Conservation (phyloP, 2,888 invertebrate genomes). For the Rhorus exstirpatorius region DNA sequence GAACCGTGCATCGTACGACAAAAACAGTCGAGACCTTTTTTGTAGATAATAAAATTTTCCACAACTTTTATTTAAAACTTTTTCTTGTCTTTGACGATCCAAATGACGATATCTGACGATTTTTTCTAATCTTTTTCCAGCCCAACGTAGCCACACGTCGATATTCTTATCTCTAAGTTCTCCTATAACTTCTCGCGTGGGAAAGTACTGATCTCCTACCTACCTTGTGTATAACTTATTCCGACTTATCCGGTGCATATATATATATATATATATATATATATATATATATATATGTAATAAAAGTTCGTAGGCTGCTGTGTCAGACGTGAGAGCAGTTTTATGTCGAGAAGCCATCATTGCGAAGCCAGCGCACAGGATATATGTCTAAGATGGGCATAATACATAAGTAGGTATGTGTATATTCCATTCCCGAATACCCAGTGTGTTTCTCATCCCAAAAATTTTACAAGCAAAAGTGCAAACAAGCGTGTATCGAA, state of each 20-base stretch:
- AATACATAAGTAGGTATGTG: constrained; percentile 41
- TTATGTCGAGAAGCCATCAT: constrained; percentile 56
- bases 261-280: too few relatives aligned
- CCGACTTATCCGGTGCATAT: too few relatives aligned
- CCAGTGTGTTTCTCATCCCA: too few relatives aligned
- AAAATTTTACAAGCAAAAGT: constrained; percentile 32
- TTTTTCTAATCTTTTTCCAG: constrained; percentile 1
- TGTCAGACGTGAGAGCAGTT: constrained; percentile 56
- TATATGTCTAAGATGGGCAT: constrained; percentile 37
- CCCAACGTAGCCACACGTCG: not conserved
- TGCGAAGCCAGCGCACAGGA: constrained; percentile 43
- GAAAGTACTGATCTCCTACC: constrained; percentile 4
- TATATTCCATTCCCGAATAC: too few relatives aligned
- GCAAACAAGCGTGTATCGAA: constrained; percentile 28
- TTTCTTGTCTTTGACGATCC: too few relatives aligned
- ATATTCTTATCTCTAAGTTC: not conserved
- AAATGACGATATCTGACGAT: not conserved
- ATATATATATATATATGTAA: not conserved
- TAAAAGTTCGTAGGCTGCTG: not conserved
- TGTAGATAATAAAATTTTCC: too few relatives aligned
- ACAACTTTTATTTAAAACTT: too few relatives aligned
- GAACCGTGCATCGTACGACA: too few relatives aligned
- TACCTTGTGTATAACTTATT: too few relatives aligned
- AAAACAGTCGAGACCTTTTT: too few relatives aligned
- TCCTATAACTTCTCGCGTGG: not conserved